phyloP scores from a whole-genome alignment of 2,113 vertebrate species.

The Galemys pyrenaicus region DNA sequence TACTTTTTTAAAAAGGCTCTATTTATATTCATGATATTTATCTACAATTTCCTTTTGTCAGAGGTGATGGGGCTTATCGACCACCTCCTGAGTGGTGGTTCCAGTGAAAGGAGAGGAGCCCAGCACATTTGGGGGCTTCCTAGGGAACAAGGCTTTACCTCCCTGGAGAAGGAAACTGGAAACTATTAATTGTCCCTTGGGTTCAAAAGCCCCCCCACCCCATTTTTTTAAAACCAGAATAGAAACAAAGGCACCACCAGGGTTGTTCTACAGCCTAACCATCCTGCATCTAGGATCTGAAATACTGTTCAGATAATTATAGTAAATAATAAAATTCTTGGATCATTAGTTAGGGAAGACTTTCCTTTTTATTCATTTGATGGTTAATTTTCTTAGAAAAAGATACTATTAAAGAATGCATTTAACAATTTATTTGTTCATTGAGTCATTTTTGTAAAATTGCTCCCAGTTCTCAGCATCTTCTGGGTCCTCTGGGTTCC shows the following conservation, averaged over 20 bases:
- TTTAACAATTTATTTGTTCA: background rate
- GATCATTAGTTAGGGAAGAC: background rate
- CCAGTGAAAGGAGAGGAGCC: too few relatives aligned
- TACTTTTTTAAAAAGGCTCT: background rate
- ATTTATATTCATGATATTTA: background rate
- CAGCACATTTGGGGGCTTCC: too few relatives aligned
- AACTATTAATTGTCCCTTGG: background rate
- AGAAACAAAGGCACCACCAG: background rate
- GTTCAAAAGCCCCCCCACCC: background rate
- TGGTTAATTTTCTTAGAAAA: background rate
- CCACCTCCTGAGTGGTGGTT: accelerated
- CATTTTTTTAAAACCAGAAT: background rate
- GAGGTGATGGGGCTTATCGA: background rate
- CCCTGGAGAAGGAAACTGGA: background rate
- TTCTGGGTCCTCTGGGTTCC: background rate
- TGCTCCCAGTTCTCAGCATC: background rate
- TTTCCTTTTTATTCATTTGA: background rate
- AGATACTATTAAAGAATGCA: background rate
- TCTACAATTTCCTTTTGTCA: background rate
- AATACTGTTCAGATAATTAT: background rate
- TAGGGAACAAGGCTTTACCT: too few relatives aligned
- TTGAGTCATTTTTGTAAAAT: background rate
- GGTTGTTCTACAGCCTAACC: background rate
- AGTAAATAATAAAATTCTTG: background rate
- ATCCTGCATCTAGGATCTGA: background rate